Conservation (phyloP, 1,140 invertebrate species). For the Bombus sibiricus region DNA sequence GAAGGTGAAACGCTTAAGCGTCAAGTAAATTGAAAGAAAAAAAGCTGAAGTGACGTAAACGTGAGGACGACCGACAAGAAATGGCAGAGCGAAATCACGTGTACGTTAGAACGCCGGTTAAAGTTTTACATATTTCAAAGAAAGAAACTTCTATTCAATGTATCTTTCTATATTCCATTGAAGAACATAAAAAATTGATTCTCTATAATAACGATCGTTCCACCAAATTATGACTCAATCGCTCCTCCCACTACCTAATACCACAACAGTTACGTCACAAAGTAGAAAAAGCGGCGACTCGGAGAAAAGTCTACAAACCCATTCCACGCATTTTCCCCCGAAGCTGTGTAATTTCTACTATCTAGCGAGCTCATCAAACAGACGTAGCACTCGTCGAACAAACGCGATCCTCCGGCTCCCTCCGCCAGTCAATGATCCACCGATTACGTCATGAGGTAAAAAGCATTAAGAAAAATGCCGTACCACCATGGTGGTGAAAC, state of each 20-base stretch:
- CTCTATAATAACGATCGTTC: not conserved
- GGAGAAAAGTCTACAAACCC: not conserved
- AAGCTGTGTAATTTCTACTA: not conserved
- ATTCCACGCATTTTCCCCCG: not conserved
- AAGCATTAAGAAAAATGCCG: conserved; percentile 4
- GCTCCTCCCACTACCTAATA: not conserved
- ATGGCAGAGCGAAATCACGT: too few species aligned
- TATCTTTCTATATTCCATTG: not conserved
- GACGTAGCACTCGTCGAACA: not conserved
- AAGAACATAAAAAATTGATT: not conserved
- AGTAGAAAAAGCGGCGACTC: not conserved
- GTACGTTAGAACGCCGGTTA: too few species aligned
- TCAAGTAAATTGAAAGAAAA: too few species aligned
- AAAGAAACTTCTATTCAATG: not conserved
- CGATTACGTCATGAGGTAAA: conserved; percentile 17
- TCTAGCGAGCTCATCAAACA: not conserved
- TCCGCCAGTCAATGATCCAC: not conserved
- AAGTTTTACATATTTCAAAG: not conserved
- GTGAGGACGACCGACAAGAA: too few species aligned
- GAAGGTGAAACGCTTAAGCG: too few species aligned
- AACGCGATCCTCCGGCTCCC: not conserved
- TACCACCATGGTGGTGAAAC: conserved; percentile 15
- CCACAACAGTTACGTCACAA: not conserved
- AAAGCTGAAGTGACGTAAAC: too few species aligned
- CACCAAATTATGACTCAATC: not conserved